Evolutionary conservation across 2,113 vertebrate species (phyloP).

Genomic region (Prionailurus bengalensis): DNA sequence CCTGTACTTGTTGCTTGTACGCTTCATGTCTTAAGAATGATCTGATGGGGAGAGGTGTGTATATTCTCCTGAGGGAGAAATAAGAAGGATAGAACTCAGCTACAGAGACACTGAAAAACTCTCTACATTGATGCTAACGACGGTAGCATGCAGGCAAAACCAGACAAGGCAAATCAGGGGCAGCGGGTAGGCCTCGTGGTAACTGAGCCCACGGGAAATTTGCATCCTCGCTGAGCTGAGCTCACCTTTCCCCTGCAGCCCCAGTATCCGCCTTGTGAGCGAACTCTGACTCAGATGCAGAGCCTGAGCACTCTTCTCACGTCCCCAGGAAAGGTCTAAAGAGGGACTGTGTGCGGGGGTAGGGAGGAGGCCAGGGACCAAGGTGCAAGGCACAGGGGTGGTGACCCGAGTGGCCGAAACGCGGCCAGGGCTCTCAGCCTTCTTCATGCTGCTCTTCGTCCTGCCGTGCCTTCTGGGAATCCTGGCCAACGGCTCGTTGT

Average conservation of each 20-base stretch:
- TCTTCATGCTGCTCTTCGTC: slow-evolving; percentile 59
- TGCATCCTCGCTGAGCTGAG: slow-evolving; percentile 56
- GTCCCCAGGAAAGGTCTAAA: not conserved
- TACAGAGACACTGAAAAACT: not conserved
- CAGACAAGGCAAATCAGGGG: slow-evolving; percentile 57
- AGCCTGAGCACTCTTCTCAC: not conserved
- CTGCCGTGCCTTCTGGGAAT: slow-evolving; percentile 58
- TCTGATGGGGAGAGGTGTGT: not conserved
- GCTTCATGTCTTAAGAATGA: not conserved
- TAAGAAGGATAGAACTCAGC: not conserved
- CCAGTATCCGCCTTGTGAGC: not conserved
- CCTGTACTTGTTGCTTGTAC: not conserved
- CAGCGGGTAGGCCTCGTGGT: not conserved
- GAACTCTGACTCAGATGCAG: not conserved
- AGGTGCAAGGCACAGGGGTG: fast-evolving
- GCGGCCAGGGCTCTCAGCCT: not conserved
- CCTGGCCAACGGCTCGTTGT: slow-evolving; percentile 62
- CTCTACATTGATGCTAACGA: not conserved
- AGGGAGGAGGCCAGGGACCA: not conserved
- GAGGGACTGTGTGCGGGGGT: not conserved
- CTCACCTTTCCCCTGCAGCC: not conserved
- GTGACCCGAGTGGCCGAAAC: not conserved
- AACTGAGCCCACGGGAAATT: slow-evolving; percentile 46
- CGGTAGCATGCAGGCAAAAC: slow-evolving; percentile 48
- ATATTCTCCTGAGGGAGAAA: not conserved